Evolutionary conservation across 2,888 invertebrate species (phyloP).

Genomic region (Tenthredo mesomela): DNA sequence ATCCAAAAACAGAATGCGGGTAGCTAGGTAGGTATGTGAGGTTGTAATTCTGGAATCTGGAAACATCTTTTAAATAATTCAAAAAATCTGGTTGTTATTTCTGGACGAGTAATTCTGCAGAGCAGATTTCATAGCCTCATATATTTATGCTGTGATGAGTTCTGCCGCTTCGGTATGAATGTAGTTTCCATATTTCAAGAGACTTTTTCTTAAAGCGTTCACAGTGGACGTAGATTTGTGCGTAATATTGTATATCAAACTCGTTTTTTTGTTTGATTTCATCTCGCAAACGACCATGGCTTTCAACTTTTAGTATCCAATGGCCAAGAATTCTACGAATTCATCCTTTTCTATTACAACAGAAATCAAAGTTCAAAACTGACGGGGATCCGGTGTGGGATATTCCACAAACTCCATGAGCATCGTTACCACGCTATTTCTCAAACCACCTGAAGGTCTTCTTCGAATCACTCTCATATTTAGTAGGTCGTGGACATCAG

Average conservation of each 20-base stretch:
- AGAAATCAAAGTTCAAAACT: not conserved
- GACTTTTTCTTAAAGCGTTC: not conserved
- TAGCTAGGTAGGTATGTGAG: not conserved
- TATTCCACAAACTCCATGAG: not conserved
- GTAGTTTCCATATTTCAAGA: not conserved
- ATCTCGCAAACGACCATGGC: not conserved
- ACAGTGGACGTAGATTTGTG: not conserved
- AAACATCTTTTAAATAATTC: not conserved
- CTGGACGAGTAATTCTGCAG: not conserved
- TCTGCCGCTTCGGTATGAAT: not conserved
- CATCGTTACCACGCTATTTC: not conserved
- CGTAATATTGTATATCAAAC: not conserved
- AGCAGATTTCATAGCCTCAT: not conserved
- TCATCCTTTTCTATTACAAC: not conserved
- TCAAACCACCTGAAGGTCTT: not conserved
- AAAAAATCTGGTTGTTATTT: constrained; percentile 6
- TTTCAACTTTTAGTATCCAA: not conserved
- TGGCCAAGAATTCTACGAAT: not conserved
- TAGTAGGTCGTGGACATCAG: not conserved
- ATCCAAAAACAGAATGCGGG: not conserved
- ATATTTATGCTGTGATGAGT: not conserved
- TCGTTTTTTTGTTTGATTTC: not conserved
- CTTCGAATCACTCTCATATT: not conserved
- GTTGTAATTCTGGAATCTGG: not conserved
- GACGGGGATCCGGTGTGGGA: not conserved